Base-by-base conservation (phyloP, 2,113 vertebrate species). In the Mola mola region DNA sequence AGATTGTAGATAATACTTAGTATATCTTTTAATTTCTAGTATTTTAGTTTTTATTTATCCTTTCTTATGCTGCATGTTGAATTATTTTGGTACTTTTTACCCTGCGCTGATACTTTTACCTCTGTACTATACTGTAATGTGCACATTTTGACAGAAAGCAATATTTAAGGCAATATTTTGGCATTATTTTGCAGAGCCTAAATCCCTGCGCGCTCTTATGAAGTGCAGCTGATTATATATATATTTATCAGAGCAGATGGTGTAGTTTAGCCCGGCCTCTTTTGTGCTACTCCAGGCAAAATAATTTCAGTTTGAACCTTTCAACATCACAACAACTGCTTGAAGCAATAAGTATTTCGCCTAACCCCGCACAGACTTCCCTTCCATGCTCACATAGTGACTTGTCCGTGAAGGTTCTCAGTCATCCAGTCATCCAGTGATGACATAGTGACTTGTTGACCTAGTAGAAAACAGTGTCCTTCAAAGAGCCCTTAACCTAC, bases 221-320 rank as follows among this genome's bases (percentile, higher is more conserved):
- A 73, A 48, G 51, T 68, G 63, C 56, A 78, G 76, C 69, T 77
- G 69, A 86, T 83, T 61, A 60, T 82, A 78, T 72, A 65, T 71
- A 64, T 74, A 73, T 85, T 78, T 72, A 60, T 82, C 48, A 49
- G 61, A 84, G 56, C 83, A 87, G 79, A 86, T 86, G 78, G 83
- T 72, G 72, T 6, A 1, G 56, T 67, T 79, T 58, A 36, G 58
- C 71, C 40, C 31, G 17, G 64, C 60, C 19, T 53, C 7, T 61
- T 74, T 83, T 58, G 22, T 65, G 42, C 55, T 16, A 38, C 51
- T 64, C 21, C 21, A 6, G 48, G 53, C 60, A 25, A 49, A 64
- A 71, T 50, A 43, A 37, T 60, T 75, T 67, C 70, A 17, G 58
- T 81, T 61, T 52, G 46, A 29, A 67, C 25, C 1, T 72, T 28